phyloP scores from a whole-genome alignment of 2,888 invertebrate species.

The Stenodera caucasica region DNA sequence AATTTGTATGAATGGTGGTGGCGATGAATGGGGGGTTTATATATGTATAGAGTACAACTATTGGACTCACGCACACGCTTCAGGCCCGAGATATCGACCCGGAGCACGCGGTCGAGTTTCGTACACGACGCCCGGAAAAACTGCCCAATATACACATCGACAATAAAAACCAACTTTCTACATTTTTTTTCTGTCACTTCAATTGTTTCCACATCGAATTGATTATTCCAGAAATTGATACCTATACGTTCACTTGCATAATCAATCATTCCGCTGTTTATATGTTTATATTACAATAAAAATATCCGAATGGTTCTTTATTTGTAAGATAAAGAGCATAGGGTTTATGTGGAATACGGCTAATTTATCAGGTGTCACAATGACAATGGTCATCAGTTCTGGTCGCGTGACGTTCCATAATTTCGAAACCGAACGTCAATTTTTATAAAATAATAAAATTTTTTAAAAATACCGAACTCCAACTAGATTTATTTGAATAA shows the following conservation, averaged over 20 bases:
- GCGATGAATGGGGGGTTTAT: background rate
- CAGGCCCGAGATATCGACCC: conserved; percentile 37
- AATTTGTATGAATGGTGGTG: conserved; percentile 4
- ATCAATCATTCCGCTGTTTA: conserved; percentile 4
- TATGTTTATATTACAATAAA: background rate
- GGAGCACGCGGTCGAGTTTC: conserved; percentile 26
- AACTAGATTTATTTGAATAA: no score
- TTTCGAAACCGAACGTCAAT: no score
- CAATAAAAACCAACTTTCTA: background rate
- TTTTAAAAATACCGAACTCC: no score
- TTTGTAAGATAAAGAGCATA: background rate
- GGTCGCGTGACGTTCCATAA: conserved; percentile 41
- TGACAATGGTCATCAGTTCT: conserved; percentile 48
- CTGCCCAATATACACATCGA: no score
- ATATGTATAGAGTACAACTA: conserved; percentile 24
- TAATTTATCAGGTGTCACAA: conserved; percentile 49
- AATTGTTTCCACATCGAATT: background rate
- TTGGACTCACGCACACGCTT: conserved; percentile 38
- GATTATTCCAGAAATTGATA: background rate
- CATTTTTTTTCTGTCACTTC: background rate
- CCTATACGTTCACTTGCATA: background rate
- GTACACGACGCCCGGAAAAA: conserved; percentile 27
- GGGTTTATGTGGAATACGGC: conserved; percentile 26
- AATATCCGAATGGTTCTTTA: conserved; percentile 15
- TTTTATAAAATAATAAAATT: no score